phyloP scores from a whole-genome alignment of 23 tunicate genomes.

The Aplidium turbinatum region DNA sequence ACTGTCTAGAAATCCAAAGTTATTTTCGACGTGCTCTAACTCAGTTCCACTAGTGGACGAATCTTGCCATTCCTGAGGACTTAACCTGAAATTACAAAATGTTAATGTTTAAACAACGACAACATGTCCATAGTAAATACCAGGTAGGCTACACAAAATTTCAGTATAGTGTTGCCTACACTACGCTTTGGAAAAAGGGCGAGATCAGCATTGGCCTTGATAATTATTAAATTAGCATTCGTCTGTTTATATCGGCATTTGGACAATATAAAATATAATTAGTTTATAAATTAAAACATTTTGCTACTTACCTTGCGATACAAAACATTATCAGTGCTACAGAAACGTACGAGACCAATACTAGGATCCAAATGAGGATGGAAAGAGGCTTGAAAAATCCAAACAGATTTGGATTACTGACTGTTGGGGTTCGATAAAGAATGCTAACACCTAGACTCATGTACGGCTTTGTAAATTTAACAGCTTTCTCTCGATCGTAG shows the following conservation, averaged over 20 bases:
- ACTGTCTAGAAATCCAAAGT: conserved; percentile 40
- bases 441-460: conserved; percentile 81
- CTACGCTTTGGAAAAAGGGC: no score
- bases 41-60: not conserved
- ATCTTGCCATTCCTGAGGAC: conserved; percentile 50
- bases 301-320: conserved; percentile 48
- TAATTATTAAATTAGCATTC: no score
- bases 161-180: no score
- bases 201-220: no score
- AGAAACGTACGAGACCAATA: conserved; percentile 30
- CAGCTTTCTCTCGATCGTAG: conserved; percentile 63
- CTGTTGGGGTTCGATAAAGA: conserved; percentile 47
- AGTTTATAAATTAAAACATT: not conserved
- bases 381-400: conserved; percentile 54
- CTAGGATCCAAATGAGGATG: conserved; percentile 48
- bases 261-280: no score
- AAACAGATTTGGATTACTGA: conserved; percentile 41
- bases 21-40: conserved; percentile 13
- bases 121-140: no score
- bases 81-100: conserved; percentile 18
- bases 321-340: conserved; percentile 56
- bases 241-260: no score
- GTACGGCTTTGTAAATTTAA: conserved; percentile 70
- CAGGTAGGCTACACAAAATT: no score
- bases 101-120: not conserved